phyloP scores from a whole-genome alignment of 2,113 vertebrate species.

The Crotophaga sulcirostris region DNA sequence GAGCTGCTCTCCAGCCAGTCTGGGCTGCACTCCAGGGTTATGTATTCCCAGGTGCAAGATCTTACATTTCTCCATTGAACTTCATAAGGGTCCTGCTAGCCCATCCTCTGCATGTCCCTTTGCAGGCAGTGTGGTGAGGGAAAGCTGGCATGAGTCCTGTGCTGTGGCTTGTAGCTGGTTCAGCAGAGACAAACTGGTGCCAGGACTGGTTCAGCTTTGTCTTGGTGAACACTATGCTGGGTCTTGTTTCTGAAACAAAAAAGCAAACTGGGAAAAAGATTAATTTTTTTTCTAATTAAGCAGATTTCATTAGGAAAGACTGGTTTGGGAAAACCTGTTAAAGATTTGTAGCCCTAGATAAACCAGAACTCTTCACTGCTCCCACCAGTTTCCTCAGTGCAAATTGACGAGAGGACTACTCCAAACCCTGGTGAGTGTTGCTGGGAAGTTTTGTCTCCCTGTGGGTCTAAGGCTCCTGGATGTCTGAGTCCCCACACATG shows the following conservation, averaged over 20 bases:
- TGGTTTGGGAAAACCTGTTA: not conserved
- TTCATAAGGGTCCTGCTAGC: no score
- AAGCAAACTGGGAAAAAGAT: not conserved
- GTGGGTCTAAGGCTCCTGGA: not conserved
- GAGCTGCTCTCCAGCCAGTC: no score
- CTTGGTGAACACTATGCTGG: not conserved
- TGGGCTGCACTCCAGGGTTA: no score
- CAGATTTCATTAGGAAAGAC: not conserved
- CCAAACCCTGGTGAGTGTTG: not conserved
- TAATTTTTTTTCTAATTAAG: not conserved
- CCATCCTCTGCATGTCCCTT: not conserved
- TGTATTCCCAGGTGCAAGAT: no score
- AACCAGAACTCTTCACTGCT: not conserved
- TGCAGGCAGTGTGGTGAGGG: rapidly evolving
- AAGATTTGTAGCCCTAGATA: not conserved
- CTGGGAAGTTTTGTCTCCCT: not conserved
- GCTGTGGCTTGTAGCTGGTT: not conserved
- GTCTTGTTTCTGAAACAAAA: not conserved
- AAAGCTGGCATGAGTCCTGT: not conserved
- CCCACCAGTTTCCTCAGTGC: rapidly evolving
- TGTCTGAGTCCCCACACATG: rapidly evolving
- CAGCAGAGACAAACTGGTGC: not conserved
- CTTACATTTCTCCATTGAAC: no score
- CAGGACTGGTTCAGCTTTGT: not conserved
- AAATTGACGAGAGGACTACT: not conserved